Percentiles rank a stretch among this genome's conserved stretches.
Evolutionary conservation across 2,888 invertebrate genomes (phyloP).

Genomic region (Carabus problematicus): DNA sequence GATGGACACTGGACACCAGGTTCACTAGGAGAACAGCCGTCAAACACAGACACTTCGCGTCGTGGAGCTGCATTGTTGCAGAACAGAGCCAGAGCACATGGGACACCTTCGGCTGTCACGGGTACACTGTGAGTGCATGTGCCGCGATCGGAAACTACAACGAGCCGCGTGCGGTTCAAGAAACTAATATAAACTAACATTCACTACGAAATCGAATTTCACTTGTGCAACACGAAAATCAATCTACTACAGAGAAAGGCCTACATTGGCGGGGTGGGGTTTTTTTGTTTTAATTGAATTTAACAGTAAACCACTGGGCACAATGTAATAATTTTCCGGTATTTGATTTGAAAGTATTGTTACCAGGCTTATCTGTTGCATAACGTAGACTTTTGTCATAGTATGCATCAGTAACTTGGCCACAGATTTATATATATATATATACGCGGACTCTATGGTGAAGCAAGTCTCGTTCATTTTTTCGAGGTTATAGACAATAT

Average conservation of each 20-base stretch:
- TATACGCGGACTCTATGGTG: too few relatives aligned
- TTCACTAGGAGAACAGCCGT: too few relatives aligned
- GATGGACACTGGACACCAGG: background rate
- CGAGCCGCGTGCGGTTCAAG: background rate
- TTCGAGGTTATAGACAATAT: too few relatives aligned
- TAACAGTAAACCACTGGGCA: slow-evolving; percentile 28
- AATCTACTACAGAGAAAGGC: slow-evolving; percentile 42
- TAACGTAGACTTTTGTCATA: slow-evolving; percentile 20
- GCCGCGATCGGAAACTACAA: background rate
- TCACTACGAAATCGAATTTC: slow-evolving; percentile 41
- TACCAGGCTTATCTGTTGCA: slow-evolving; percentile 17
- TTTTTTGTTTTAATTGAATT: slow-evolving; percentile 33
- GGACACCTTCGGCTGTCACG: slow-evolving; percentile 4
- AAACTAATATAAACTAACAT: slow-evolving; percentile 27
- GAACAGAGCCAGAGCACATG: slow-evolving; percentile 11
- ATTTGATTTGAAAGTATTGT: slow-evolving; percentile 40
- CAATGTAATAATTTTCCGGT: slow-evolving; percentile 39
- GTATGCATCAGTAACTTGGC: slow-evolving; percentile 4
- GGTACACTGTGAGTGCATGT: background rate
- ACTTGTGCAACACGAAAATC: slow-evolving; percentile 36
- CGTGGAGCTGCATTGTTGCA: slow-evolving; percentile 16
- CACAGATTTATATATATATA: background rate
- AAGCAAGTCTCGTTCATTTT: too few relatives aligned
- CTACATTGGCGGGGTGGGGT: too few relatives aligned
- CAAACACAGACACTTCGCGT: slow-evolving; percentile 1